Conservation (phyloP, 2,797 vertebrate species). For the Anisognathus igniventris region DNA sequence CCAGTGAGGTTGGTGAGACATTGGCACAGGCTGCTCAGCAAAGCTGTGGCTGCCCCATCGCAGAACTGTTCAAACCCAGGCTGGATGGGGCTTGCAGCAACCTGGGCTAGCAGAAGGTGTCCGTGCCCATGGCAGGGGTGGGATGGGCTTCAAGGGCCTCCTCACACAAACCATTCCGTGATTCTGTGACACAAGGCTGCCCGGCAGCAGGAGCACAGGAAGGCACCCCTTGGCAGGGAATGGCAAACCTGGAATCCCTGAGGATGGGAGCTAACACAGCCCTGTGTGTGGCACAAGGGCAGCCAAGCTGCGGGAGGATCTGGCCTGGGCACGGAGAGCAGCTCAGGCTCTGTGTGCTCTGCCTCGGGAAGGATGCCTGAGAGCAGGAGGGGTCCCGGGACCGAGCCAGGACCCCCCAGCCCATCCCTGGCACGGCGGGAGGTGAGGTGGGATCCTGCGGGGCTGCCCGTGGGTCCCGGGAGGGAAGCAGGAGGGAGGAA, state of each 20-base stretch:
- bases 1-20: not conserved
- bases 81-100: not conserved
- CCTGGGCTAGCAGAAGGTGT: accelerated
- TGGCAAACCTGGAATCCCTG: accelerated
- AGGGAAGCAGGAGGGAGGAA: not conserved
- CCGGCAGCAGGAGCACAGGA: not conserved
- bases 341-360: accelerated
- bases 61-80: not conserved
- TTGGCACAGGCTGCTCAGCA: not conserved
- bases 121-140: accelerated
- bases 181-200: not conserved
- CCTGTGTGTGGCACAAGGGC: accelerated
- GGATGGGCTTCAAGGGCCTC: not conserved
- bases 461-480: accelerated
- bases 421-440: accelerated
- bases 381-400: not conserved
- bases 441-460: accelerated
- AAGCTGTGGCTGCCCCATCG: not conserved
- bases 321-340: accelerated
- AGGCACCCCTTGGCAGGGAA: not conserved
- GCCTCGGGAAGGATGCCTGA: not conserved
- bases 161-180: not conserved
- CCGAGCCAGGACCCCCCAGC: not conserved
- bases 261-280: accelerated
- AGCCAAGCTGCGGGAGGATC: not conserved